Evolutionary conservation across 2,888 invertebrate species (phyloP), one percentile per base, ranked within the genome.

Genomic region (Drosophila anceps): DNA sequence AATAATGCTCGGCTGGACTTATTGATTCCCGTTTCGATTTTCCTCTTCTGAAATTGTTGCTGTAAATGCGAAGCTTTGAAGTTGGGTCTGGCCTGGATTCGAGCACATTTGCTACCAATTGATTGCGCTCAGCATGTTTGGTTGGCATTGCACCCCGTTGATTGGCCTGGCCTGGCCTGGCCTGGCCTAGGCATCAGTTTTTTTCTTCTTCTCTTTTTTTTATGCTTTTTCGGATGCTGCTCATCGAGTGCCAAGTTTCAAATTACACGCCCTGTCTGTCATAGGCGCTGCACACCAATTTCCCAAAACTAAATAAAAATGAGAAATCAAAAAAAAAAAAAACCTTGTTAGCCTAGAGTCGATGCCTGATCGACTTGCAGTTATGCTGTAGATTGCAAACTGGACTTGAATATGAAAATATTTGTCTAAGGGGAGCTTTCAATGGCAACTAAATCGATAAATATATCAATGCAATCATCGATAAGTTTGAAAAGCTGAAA

Each of bases 261-360:
- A 84, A 84, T 84, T 84, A 84, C 83, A 84, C 83, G 84, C 85
- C 81, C 84, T 69, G 82, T 54, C 83, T 66, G 62, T 53, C 76
- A 80, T 65, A 68, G 72, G 57, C 72, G 44, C 46, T 58, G 73
- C 43, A 55, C 31, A 41, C 37, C 43, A 75, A 58, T 55, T 76
- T 60, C 59, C 29, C 58, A 15, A 61, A 68, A 66, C 66, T 48
- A 62, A 70, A 70, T 65, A 24, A 24, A 53, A 64, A 67, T 63
- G 61, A 53, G 54, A 63, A 61, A 65, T 13, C n/a, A 78, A 43
- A 65, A 48, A 54, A 18, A 24, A 35, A 70, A 35, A 70, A 43
- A 48, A 27, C 10, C 37, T n/a, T 7, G 15, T 10, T 46, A 39
- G 37, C n/a, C 20, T 7, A 4, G 12, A 9, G 6, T 2, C 1